Evolutionary conservation across 2,113 vertebrate species (phyloP), one percentile per base, ranked within the genome.

Genomic region (Oncorhynchus gorbuscha): DNA sequence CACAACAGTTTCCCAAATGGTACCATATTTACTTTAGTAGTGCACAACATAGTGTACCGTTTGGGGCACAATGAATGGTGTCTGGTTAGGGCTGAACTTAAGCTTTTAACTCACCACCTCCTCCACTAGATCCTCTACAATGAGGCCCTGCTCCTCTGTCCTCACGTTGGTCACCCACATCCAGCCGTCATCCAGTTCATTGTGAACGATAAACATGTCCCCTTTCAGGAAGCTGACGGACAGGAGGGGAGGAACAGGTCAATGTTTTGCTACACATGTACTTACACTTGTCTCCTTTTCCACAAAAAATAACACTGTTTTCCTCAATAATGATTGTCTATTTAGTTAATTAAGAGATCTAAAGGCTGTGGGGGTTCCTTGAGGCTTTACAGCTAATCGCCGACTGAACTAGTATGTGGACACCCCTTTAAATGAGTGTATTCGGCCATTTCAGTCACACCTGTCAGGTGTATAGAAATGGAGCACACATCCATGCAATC

Each of bases 151-250:
- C 76, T 99, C 98, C 88, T 98, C 97, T 65, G 97, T 99, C 74
- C 98, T 93, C 32, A 99, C 94, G 68, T 99, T 99, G 84, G 96
- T 96, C 82, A 98, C 97, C 98, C 98, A 99, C 97, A 99, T 97
- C 98, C 98, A 99, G 79, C 98, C 97, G 89, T 99, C 98, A 76
- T 99, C 98, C 91, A 98, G 93, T 89, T 98, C 97, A 7, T 99
- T 99, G 91, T 98, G 98, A 91, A 99, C 98, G 91, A 99, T 99
- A 93, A 99, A 99, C 97, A 99, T 99, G 88, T 99, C 98, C 90
- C 97, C 98, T 95, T 99, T 99, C 87, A 99, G 94, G 91, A 99
- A 99, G 94, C 96, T 97, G 89, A 69, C 5, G 84, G 9, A 32
- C 13, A 64, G 67, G 3, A 39, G 12, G 7, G 3, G 18, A 62